These are phyloP conservation scores for Nothoprocta pentlandii DNA, from an alignment of 2,113 vertebrate species.

Conservation along the genomic window DNA sequence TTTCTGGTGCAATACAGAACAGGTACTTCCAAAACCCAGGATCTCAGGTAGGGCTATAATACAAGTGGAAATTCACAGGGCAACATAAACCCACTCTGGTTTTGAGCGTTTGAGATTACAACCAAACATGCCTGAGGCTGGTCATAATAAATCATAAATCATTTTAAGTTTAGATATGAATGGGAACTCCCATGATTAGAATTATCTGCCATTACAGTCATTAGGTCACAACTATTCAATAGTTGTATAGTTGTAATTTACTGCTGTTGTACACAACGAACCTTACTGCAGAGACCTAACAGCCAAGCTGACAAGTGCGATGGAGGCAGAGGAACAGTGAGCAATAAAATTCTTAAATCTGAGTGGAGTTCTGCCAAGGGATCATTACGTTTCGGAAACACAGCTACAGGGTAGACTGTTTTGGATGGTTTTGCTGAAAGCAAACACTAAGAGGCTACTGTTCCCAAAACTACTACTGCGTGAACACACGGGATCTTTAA, in stretches of 20 bases:
- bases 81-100: no score
- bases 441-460: background rate
- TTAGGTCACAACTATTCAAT: background rate
- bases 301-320: background rate
- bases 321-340: background rate
- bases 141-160: no score
- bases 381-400: background rate
- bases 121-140: no score
- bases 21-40: no score
- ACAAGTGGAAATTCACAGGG: no score
- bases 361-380: background rate
- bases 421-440: background rate
- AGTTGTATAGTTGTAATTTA: background rate
- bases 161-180: background rate
- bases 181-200: background rate
- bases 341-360: background rate
- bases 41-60: no score
- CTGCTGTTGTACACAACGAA: background rate
- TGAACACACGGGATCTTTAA: background rate
- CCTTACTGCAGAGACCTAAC: background rate
- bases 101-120: no score
- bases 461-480: background rate
- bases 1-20: no score
- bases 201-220: background rate
- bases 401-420: fast-evolving